Evolutionary conservation across 2,888 invertebrate genomes (phyloP).

Genomic region (Cerastis leucographa): DNA sequence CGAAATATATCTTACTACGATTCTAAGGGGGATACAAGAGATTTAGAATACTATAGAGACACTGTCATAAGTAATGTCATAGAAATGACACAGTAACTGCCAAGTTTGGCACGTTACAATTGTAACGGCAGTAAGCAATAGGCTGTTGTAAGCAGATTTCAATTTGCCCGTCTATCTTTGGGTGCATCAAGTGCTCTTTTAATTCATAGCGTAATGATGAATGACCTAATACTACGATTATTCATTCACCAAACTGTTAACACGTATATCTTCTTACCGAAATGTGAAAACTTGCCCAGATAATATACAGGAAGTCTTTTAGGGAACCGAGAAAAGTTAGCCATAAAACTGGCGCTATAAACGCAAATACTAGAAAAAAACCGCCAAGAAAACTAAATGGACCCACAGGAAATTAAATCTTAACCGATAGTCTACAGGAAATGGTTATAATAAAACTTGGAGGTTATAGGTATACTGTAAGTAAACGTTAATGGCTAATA

Average conservation of each 20-base stretch:
- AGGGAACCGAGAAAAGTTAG: background rate
- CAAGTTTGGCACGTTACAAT: background rate
- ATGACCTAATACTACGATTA: background rate
- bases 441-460: constrained; percentile 43
- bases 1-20: background rate
- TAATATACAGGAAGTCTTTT: background rate
- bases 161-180: background rate
- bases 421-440: constrained; percentile 39
- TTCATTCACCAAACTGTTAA: background rate
- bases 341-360: background rate
- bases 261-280: background rate
- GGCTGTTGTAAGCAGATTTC: background rate
- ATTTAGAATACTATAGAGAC: background rate
- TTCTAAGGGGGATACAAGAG: background rate
- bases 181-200: background rate
- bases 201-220: background rate
- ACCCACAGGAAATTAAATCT: constrained; percentile 21
- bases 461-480: constrained; percentile 8
- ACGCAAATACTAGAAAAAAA: background rate
- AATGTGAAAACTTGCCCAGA: background rate
- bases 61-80: background rate
- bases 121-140: background rate
- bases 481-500: constrained; percentile 46
- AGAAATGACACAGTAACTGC: background rate
- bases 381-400: background rate